A percentile compares a stretch with the other conserved stretches of the same genome.
Evolutionary conservation across 2,888 invertebrate species (phyloP).

Genomic region (Synergus japonicus): DNA sequence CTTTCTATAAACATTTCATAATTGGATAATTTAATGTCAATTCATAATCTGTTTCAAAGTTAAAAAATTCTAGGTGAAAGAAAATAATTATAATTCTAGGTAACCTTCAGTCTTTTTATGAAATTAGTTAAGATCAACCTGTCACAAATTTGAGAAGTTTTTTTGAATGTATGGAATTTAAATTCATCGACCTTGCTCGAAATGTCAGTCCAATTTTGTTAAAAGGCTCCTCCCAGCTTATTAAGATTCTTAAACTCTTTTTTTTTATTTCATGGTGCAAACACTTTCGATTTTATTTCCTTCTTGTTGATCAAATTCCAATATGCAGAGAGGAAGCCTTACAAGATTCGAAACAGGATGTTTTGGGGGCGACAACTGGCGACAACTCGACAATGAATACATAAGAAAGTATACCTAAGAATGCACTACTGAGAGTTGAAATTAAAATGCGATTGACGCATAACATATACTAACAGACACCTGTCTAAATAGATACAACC

Average conservation of each 20-base stretch:
- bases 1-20: not conserved
- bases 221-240: not conserved
- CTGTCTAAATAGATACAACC: not conserved
- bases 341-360: not conserved
- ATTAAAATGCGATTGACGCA: not conserved
- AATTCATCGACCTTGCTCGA: not conserved
- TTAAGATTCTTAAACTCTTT: not conserved
- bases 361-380: not conserved
- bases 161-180: not conserved
- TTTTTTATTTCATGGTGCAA: not conserved
- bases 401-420: not conserved
- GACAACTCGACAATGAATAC: not conserved
- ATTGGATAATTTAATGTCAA: not conserved
- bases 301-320: not conserved
- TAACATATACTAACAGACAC: not conserved
- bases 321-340: not conserved
- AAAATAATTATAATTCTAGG: too few relatives aligned
- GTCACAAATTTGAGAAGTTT: conserved; percentile 19
- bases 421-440: not conserved
- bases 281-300: not conserved
- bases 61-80: not conserved
- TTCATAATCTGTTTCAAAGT: not conserved
- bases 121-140: not conserved
- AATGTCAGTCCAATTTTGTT: not conserved
- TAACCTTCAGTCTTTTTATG: not conserved